A percentile compares a stretch with the other conserved stretches of the same genome.
Evolutionary conservation across 2,888 invertebrate genomes (phyloP).

Genomic region (Drosophila sordidula): DNA sequence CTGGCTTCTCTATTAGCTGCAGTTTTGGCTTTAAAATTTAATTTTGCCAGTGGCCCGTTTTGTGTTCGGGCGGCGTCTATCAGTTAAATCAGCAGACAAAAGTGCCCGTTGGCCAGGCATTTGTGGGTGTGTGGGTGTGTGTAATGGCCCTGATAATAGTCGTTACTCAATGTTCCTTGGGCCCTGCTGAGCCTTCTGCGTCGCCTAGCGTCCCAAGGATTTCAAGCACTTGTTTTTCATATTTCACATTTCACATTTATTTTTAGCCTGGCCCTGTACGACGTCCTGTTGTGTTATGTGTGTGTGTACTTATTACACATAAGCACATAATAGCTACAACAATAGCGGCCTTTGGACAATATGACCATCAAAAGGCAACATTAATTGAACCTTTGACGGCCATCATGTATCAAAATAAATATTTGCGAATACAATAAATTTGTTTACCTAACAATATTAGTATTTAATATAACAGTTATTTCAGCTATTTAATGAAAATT

Average conservation of each 20-base stretch:
- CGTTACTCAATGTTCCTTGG: slow-evolving; percentile 25
- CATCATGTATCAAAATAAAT: slow-evolving; percentile 30
- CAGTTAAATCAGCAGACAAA: slow-evolving; percentile 36
- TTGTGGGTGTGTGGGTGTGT: slow-evolving; percentile 4
- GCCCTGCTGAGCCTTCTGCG: slow-evolving; percentile 28
- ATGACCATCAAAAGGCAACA: slow-evolving; percentile 62
- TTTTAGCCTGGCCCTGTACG: slow-evolving; percentile 47
- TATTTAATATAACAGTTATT: slow-evolving; percentile 20
- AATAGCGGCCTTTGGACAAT: slow-evolving; percentile 46
- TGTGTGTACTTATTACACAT: slow-evolving; percentile 21
- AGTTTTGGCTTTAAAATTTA: slow-evolving; percentile 41
- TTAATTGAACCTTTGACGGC: slow-evolving; percentile 66
- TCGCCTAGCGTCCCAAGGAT: slow-evolving; percentile 53
- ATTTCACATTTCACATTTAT: slow-evolving; percentile 37
- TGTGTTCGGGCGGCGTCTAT: slow-evolving; percentile 6
- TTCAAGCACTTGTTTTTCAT: slow-evolving; percentile 51
- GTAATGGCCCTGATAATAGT: slow-evolving; percentile 52
- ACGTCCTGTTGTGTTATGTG: slow-evolving; percentile 48
- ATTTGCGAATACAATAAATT: slow-evolving; percentile 23
- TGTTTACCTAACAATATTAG: slow-evolving; percentile 39
- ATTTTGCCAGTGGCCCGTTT: slow-evolving; percentile 5
- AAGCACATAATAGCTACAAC: slow-evolving; percentile 25
- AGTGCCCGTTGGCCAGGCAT: slow-evolving; percentile 14
- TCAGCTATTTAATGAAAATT: too few relatives aligned
- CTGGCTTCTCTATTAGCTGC: slow-evolving; percentile 4